phyloP scores from a whole-genome alignment of 2,797 vertebrate genomes.

The Typhlichthys eigenmanni region DNA sequence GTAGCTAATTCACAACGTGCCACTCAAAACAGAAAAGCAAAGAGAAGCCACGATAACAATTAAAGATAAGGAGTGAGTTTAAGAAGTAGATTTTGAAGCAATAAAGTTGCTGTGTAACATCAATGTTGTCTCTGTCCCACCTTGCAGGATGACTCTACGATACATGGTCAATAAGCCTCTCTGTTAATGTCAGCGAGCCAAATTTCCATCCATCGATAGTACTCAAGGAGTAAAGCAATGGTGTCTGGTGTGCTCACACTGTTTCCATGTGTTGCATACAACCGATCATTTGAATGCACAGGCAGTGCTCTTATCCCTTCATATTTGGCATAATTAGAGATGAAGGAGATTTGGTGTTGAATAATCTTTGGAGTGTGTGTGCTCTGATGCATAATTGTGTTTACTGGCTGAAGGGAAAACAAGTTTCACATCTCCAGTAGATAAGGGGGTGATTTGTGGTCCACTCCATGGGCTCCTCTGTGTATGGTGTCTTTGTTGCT shows the following conservation, averaged over 20 bases:
- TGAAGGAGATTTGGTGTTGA: constrained; percentile 59
- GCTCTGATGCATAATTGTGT: constrained; percentile 70
- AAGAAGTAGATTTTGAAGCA: too few species aligned
- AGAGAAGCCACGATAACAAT: too few species aligned
- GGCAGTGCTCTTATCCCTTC: constrained; percentile 52
- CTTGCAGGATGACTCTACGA: not conserved
- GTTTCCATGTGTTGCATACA: constrained; percentile 19
- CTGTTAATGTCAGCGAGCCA: not conserved
- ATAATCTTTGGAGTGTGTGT: constrained; percentile 58
- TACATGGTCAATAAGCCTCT: not conserved
- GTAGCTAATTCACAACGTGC: too few species aligned
- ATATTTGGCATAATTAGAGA: constrained; percentile 65
- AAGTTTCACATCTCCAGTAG: constrained; percentile 62
- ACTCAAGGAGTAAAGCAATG: constrained; percentile 21
- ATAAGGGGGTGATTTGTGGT: constrained; percentile 68
- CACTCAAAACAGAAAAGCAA: too few species aligned
- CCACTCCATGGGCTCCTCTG: constrained; percentile 53
- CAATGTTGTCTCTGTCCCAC: not conserved
- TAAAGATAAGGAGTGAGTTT: too few species aligned
- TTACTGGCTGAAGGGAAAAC: constrained; percentile 62
- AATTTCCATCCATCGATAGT: constrained; percentile 3
- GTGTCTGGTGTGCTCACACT: constrained; percentile 15
- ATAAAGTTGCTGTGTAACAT: not conserved
- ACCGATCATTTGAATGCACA: constrained; percentile 35
- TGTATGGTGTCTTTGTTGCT: constrained; percentile 51